Base-by-base conservation (phyloP, 2,113 vertebrate species). In the Brevimyrus niger region DNA sequence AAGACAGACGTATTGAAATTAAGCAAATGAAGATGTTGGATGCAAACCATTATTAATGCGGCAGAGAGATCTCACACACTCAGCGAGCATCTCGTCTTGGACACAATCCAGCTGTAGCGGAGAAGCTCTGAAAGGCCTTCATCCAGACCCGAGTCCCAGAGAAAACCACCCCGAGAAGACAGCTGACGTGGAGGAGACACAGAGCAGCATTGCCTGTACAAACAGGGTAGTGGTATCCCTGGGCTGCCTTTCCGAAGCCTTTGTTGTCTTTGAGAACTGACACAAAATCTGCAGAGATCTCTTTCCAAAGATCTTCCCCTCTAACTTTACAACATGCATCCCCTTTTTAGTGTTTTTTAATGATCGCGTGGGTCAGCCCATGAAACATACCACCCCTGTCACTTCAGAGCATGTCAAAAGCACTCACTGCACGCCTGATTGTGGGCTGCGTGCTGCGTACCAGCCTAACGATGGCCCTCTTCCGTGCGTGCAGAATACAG, bases 181-280 rank as follows among this genome's bases (percentile, higher is more conserved):
- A 91, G 91, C 92, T 4, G 83, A 88, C 69, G 91, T 93, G 94
- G 90, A 87, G 87, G 89, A 90, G 88, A 92, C 61, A 11, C 55
- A 90, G 91, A 89, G 92, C 94, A 42, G 93, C 93, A 93, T 94
- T 94, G 92, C 91, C 90, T 94, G 93, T 94, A 96, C 94, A 95
- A 95, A 95, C 94, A 94, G 94, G 92, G 93, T 13, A 89, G 91
- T 93, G 90, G 47, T 94, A 92, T 95, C 94, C 94, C 91, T 89
- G 91, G 94, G 94, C 91, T 94, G 89, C 88, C 90, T 91, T 90
- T 85, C 84, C 73, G 8, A 88, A 91, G 93, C 91, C 91, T 93
- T 93, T 94, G 93, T 86, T 95, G 90, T 92, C 91, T 95, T 92
- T 92, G 93, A 92, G 92, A 95, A 94, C 93, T 94, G 92, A 94